Evolutionary conservation across 2,888 invertebrate species (phyloP), one percentile per base, ranked within the genome.

Genomic region (Tachystola acroxantha): DNA sequence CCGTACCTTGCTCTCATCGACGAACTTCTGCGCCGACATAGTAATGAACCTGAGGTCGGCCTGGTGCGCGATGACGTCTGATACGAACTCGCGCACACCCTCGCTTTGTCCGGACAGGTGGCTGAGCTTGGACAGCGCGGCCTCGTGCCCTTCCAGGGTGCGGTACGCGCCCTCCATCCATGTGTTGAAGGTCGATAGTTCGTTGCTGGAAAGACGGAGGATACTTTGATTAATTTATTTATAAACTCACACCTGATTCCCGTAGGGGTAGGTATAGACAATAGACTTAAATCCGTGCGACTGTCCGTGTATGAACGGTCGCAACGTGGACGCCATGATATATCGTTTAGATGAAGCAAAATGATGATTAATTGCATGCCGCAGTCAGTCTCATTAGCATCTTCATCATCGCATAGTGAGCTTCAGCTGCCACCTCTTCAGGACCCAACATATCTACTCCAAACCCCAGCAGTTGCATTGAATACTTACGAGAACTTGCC

Each of bases 11-110:
- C 96, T 95, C 79, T 98, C 97, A 59, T 98, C 97, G 13, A 97
- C 92, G 71, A 97, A 98, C 77, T 97, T 97, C 84, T 97, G 97
- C 1, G 96, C 96, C 1, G 97, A 93, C 95, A 98, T 97, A 2
- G 96, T 96, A 52, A 98, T 96, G 76, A 98, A 98, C 39, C 98
- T 88, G 19, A 98, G 84, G 78, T 98, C 98, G 0, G 97, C 98
- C 73, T 98, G 97, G 67, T 98, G 98, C 0, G 96, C 94, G 61
- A 98, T 96, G 2, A 98, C 96, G 75, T 97, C 97, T 45, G 94
- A 94, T 19, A 96, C 94, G 71, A 97, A 96, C 58, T 96, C 96
- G 22, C 95, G 90, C 3, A 94, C 93, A n/a, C 92, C 91, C 49
- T 96, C 95, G 14, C 91, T 90, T 63, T 93, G 93, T 7, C 89